A percentile compares a stretch with the other conserved stretches of the same genome.
These are phyloP conservation scores for Dicyrtomina minuta DNA, from an alignment of 2,888 invertebrate genomes.

Conservation along the genomic window DNA sequence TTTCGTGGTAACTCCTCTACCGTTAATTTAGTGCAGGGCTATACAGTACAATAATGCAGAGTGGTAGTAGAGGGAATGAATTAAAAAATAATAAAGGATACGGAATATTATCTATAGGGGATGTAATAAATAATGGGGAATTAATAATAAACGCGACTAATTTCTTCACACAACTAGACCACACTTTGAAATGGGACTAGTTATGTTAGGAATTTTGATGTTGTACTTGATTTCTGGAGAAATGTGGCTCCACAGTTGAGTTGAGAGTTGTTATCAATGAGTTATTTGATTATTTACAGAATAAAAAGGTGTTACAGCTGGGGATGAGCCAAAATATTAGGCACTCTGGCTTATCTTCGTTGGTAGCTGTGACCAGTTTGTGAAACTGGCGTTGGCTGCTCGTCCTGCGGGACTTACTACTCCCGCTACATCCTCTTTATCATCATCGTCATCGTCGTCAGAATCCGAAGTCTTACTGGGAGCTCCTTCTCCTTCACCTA, in stretches of 20 bases:
- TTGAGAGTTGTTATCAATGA: too few relatives aligned
- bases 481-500: conserved; percentile 36
- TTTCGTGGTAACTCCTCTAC: not conserved
- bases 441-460: conserved; percentile 37
- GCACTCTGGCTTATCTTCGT: conserved; percentile 26
- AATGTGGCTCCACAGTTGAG: too few relatives aligned
- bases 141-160: not conserved
- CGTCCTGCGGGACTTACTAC: conserved; percentile 51
- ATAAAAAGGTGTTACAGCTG: conserved; percentile 24
- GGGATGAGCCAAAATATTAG: conserved; percentile 36
- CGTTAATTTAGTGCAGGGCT: not conserved
- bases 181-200: too few relatives aligned
- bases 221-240: too few relatives aligned
- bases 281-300: too few relatives aligned
- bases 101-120: not conserved
- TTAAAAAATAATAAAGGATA: not conserved
- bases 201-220: too few relatives aligned
- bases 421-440: conserved; percentile 51
- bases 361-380: conserved; percentile 42
- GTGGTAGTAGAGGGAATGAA: too few relatives aligned
- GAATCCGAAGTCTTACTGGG: conserved; percentile 31
- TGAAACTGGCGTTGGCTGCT: conserved; percentile 54
- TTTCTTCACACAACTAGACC: too few relatives aligned
- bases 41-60: not conserved
- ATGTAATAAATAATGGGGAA: not conserved